Evolutionary conservation across 2,888 invertebrate genomes (phyloP), one percentile per base, ranked within the genome.

Genomic region (Helleia helle): DNA sequence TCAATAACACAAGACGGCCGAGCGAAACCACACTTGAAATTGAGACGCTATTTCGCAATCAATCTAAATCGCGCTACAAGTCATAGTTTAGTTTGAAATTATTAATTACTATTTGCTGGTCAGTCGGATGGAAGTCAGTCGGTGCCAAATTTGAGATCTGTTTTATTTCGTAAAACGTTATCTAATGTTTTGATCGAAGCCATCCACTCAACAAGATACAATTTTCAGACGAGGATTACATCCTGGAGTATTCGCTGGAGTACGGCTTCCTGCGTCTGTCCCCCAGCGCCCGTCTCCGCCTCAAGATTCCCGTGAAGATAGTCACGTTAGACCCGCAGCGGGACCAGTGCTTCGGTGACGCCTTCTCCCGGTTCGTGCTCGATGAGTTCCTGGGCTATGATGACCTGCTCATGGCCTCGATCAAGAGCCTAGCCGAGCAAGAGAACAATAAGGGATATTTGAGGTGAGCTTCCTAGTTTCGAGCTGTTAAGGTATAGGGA

Each of bases 341-440:
- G 41, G 95, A 98, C 64, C 88, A 88, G 47, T 99, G 99, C 67
- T 99, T 99, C 73, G 99, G 99, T 0, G 97, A 98, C 71, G 76
- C 91, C 0, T 92, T 98, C 64, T 96, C 94, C 41, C 89, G 96
- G 36, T 91, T 96, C 58, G 89, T 99, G 47, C 88, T 99, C 26
- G 94, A 95, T 50, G 93, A 96, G 63, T 93, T 99, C 67, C 87
- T 99, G 29, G 99, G 99, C 17, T 99, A 99, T 61, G 98, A 99
- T 65, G 99, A 99, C 68, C 83, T 99, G 44, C 86, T 99, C 1
- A 97, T 99, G 95, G 93, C 97, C 0, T 96, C 97, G 38, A 94
- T 99, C 42, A 97, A 98, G 75, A 91, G 93, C 1, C 81, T 99
- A 49, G 98, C 98, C 1, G 97, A 98, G 69, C 92, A 95, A 54